Conservation (phyloP, 2,888 invertebrate genomes). For the Lumbricus terrestris region DNA sequence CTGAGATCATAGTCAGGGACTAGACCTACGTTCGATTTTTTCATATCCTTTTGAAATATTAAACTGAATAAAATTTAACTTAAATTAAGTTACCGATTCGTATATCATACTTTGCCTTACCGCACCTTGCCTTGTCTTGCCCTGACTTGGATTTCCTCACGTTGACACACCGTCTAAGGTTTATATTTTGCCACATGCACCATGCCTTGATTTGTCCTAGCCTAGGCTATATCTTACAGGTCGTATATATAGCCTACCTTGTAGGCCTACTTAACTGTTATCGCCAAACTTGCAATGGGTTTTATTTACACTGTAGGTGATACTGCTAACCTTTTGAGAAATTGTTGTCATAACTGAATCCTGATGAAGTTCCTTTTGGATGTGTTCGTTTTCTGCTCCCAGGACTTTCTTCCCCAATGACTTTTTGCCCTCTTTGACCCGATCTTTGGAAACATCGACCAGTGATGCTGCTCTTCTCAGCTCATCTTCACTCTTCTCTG, state of each 20-base stretch:
- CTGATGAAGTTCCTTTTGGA: background rate
- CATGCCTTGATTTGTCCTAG: too few relatives aligned
- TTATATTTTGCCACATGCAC: too few relatives aligned
- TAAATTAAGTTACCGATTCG: background rate
- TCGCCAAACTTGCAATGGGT: background rate
- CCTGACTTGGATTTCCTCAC: too few relatives aligned
- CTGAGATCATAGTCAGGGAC: background rate
- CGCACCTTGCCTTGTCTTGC: too few relatives aligned
- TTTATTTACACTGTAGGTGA: background rate
- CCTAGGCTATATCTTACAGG: too few relatives aligned
- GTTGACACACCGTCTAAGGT: too few relatives aligned
- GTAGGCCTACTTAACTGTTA: too few relatives aligned
- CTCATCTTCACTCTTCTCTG: background rate
- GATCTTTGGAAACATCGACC: background rate
- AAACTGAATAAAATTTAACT: background rate
- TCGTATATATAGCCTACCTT: too few relatives aligned
- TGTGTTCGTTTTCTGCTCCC: background rate
- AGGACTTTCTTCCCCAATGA: background rate
- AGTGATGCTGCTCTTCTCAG: background rate
- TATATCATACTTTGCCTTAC: background rate
- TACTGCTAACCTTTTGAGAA: background rate
- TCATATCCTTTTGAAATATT: background rate
- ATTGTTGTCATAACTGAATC: background rate
- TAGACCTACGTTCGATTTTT: background rate
- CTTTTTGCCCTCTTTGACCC: background rate